Percentiles rank a stretch among this genome's conserved stretches.
phyloP scores from a whole-genome alignment of 2,113 vertebrate genomes.

The Macroglossus sobrinus region DNA sequence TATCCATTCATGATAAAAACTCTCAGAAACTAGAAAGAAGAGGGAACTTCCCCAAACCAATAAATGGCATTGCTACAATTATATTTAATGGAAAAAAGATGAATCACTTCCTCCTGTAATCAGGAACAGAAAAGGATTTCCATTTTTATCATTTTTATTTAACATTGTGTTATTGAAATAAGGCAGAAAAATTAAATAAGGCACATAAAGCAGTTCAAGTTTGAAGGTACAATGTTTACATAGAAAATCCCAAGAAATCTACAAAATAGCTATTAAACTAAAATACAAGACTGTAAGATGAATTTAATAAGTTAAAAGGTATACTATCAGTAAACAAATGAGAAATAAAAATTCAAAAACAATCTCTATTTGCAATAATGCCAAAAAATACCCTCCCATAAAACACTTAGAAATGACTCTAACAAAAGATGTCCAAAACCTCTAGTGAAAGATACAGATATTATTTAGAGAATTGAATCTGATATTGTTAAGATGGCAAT shows the following conservation, averaged over 20 bases:
- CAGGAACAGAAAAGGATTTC: not conserved
- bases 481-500: not conserved
- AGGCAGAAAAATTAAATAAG: conserved; percentile 23
- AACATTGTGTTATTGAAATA: not conserved
- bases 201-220: not conserved
- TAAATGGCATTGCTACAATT: not conserved
- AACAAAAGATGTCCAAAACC: conserved; percentile 10
- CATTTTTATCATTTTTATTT: not conserved
- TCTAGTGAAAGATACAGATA: not conserved
- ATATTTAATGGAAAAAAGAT: not conserved
- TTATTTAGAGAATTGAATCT: not conserved
- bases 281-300: not conserved
- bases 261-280: not conserved
- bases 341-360: conserved; percentile 22
- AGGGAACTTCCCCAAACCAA: not conserved
- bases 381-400: not conserved
- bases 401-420: not conserved
- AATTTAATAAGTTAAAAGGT: not conserved
- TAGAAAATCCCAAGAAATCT: not conserved
- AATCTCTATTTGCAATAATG: not conserved
- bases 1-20: not conserved
- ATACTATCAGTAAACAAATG: not conserved
- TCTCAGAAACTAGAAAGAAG: conserved; percentile 17
- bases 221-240: not conserved
- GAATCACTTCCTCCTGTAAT: not conserved